Percentiles rank a stretch among this genome's conserved stretches.
Conservation (phyloP, 2,888 invertebrate genomes). For the Flexamia atlantica region DNA sequence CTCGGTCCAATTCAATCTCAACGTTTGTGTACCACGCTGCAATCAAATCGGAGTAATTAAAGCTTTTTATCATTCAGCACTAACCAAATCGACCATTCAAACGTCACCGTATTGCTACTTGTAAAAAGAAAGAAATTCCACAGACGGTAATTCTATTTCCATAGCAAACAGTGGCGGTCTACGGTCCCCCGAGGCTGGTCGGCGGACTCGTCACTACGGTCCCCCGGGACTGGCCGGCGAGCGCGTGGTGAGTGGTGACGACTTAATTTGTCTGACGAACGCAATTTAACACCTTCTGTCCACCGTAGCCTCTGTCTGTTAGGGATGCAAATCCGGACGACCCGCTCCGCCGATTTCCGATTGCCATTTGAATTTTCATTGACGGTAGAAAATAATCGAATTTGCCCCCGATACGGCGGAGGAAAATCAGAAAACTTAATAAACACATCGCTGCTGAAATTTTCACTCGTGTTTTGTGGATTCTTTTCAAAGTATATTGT, state of each 20-base stretch:
- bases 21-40: too few species aligned
- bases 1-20: too few species aligned
- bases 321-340: not conserved
- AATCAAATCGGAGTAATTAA: too few species aligned
- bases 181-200: constrained; percentile 44
- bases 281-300: constrained; percentile 22
- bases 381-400: not conserved
- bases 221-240: constrained; percentile 18
- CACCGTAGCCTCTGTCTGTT: constrained; percentile 3
- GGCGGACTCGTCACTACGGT: constrained; percentile 7
- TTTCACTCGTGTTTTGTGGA: too few species aligned
- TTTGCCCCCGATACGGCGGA: not conserved
- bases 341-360: constrained; percentile 1
- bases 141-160: constrained; percentile 28
- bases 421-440: too few species aligned
- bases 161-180: constrained; percentile 23
- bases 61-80: too few species aligned
- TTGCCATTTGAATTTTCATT: constrained; percentile 7
- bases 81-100: too few species aligned
- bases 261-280: constrained; percentile 40
- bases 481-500: too few species aligned
- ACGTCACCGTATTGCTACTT: too few species aligned
- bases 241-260: not conserved
- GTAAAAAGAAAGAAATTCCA: not conserved
- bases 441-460: too few species aligned